Conservation (phyloP, 2,113 vertebrate genomes). For the Tachysurus vachellii region DNA sequence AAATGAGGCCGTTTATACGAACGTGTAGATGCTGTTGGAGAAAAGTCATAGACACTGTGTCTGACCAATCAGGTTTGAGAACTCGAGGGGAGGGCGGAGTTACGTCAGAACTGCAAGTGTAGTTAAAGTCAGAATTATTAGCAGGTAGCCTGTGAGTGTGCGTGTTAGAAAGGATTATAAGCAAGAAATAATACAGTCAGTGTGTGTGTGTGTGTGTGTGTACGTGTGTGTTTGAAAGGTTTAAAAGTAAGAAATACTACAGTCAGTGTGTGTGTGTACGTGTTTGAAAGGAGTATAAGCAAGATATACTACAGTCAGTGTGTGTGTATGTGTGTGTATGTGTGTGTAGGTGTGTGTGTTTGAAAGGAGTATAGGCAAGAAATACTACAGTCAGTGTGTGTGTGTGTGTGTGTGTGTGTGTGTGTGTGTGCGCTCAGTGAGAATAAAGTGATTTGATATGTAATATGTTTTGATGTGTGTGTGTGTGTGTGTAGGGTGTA, state of each 20-base stretch:
- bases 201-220: neutral
- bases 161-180: neutral
- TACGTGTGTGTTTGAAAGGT: neutral
- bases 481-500: neutral
- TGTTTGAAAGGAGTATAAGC: no score
- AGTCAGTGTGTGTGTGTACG: neutral
- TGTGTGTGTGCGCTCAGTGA: neutral
- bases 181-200: neutral
- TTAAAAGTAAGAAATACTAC: neutral
- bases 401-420: neutral
- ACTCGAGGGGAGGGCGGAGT: no score
- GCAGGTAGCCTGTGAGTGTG: neutral
- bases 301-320: no score
- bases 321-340: no score
- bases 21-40: neutral
- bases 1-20: neutral
- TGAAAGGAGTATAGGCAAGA: neutral
- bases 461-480: slow-evolving; percentile 10
- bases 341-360: neutral
- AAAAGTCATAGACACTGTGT: neutral
- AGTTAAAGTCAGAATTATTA: neutral
- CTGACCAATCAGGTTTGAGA: neutral
- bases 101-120: neutral
- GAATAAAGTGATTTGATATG: neutral
- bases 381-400: neutral